Conservation (phyloP, 2,888 invertebrate genomes). For the Gortyna flavago region DNA sequence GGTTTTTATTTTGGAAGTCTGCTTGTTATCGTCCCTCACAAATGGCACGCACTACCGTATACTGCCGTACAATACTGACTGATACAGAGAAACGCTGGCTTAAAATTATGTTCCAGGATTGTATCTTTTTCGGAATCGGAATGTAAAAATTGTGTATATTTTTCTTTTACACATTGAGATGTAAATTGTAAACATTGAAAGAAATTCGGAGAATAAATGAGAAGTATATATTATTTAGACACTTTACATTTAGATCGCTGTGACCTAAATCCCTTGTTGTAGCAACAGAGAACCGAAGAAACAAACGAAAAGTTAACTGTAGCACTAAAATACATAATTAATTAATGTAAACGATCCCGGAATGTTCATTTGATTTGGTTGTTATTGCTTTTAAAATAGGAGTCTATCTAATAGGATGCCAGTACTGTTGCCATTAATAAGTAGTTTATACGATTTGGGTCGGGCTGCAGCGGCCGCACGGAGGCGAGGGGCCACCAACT, state of each 20-base stretch:
- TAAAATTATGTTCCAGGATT: neutral
- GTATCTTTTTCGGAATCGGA: constrained; percentile 9
- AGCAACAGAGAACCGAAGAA: constrained; percentile 40
- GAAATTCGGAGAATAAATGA: constrained; percentile 15
- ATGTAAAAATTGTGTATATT: constrained; percentile 10
- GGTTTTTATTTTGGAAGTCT: constrained; percentile 59
- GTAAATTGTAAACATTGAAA: constrained; percentile 8
- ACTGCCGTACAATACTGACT: constrained; percentile 32
- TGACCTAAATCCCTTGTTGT: constrained; percentile 42
- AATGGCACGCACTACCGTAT: constrained; percentile 49
- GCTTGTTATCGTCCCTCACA: constrained; percentile 50
- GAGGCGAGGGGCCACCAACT: constrained; percentile 47
- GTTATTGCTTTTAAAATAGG: constrained; percentile 62
- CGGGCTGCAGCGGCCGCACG: constrained; percentile 61
- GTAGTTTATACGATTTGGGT: constrained; percentile 74
- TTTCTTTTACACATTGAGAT: constrained; percentile 15
- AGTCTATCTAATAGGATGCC: constrained; percentile 44
- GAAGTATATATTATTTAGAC: constrained; percentile 13
- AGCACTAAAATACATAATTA: constrained; percentile 59
- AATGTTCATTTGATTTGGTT: constrained; percentile 52
- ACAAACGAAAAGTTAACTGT: constrained; percentile 47
- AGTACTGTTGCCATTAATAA: constrained; percentile 61
- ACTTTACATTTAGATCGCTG: constrained; percentile 17
- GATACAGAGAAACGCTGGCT: constrained; percentile 24
- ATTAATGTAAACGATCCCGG: constrained; percentile 51